phyloP scores from a whole-genome alignment of 2,888 invertebrate species.

The Tachystola acroxantha region DNA sequence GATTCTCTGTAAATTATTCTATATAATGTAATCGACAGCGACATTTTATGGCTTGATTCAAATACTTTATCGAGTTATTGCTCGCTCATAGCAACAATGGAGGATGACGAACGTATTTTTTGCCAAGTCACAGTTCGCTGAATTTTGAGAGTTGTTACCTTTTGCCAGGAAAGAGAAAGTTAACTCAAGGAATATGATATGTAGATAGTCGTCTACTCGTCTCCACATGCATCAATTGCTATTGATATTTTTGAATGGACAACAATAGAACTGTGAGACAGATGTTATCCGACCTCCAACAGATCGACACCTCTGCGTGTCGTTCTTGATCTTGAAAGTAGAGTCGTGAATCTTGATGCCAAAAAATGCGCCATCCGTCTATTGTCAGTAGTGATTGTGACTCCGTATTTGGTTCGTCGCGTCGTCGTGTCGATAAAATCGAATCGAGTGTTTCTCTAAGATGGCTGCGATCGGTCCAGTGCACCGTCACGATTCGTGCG shows the following conservation, averaged over 20 bases:
- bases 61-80: too few species aligned
- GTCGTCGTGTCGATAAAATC: slow-evolving; percentile 46
- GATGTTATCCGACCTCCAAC: background rate
- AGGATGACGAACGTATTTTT: slow-evolving; percentile 41
- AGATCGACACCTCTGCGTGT: slow-evolving; percentile 2
- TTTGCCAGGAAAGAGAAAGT: slow-evolving; percentile 46
- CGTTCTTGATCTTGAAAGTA: slow-evolving; percentile 22
- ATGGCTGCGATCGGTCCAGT: slow-evolving; percentile 43
- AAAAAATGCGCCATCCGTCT: slow-evolving; percentile 24
- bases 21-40: too few species aligned
- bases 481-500: slow-evolving; percentile 52
- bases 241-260: background rate
- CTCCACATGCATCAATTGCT: background rate
- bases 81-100: slow-evolving; percentile 20
- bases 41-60: too few species aligned
- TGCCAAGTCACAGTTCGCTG: slow-evolving; percentile 31
- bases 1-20: too few species aligned
- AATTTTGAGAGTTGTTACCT: slow-evolving; percentile 38
- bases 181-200: slow-evolving; percentile 11
- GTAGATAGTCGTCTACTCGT: background rate
- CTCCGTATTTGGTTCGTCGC: slow-evolving; percentile 29
- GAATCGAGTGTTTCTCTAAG: slow-evolving; percentile 47
- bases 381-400: slow-evolving; percentile 30
- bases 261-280: slow-evolving; percentile 9
- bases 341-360: slow-evolving; percentile 26